Evolutionary conservation across 64 coral and sea anemone genomes (phyloP).

Genomic region (Astreopora myriophthalma): DNA sequence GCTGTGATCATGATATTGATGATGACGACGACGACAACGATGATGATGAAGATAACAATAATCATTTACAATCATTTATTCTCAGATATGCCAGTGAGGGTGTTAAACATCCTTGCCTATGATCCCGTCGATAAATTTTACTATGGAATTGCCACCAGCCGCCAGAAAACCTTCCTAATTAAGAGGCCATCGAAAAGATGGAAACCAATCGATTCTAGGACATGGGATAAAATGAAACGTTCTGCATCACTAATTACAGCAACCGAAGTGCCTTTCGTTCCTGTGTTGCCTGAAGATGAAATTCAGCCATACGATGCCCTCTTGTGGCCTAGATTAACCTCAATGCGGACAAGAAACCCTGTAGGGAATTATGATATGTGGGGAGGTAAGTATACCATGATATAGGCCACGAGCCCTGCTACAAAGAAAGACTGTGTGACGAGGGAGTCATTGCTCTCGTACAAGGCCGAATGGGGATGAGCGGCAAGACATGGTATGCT

Average conservation of each 20-base stretch:
- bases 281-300: not conserved
- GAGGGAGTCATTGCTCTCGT: not conserved
- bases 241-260: not conserved
- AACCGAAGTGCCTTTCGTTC: slow-evolving; percentile 36
- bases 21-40: too few species aligned
- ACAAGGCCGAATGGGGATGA: too few species aligned
- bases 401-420: not conserved
- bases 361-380: not conserved
- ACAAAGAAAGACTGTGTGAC: too few species aligned
- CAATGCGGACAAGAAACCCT: too few species aligned
- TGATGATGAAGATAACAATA: too few species aligned
- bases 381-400: not conserved
- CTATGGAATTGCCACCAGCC: slow-evolving; percentile 19
- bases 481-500: too few species aligned
- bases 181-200: not conserved
- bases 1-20: too few species aligned
- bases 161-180: not conserved
- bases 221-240: not conserved
- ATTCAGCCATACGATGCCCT: not conserved
- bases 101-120: slow-evolving; percentile 20
- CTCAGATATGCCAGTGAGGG: not conserved
- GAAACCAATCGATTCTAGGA: not conserved
- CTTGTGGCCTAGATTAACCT: too few species aligned
- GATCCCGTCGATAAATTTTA: not conserved
- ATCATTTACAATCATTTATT: not conserved